Conservation (phyloP, 2,888 invertebrate genomes). For the Achlya flavicornis region DNA sequence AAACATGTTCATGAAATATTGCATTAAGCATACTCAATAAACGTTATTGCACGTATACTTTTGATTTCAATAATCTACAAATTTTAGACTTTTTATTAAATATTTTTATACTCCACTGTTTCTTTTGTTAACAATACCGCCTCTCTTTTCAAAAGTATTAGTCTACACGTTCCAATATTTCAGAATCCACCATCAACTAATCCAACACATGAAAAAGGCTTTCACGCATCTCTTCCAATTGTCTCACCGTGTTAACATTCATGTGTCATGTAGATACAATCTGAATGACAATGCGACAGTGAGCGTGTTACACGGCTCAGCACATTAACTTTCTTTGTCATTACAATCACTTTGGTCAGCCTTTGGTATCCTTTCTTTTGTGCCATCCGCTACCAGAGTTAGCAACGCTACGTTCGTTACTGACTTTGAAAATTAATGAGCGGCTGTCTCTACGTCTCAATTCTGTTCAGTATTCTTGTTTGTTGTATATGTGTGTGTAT, state of each 20-base stretch:
- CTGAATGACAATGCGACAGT: slow-evolving; percentile 61
- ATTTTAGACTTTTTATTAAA: too few relatives aligned
- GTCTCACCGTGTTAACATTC: slow-evolving; percentile 53
- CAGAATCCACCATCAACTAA: slow-evolving; percentile 43
- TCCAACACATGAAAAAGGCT: slow-evolving; percentile 52
- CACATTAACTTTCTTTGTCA: slow-evolving; percentile 48
- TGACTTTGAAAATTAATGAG: slow-evolving; percentile 79
- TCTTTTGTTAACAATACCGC: neutral
- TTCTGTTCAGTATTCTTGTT: slow-evolving; percentile 45
- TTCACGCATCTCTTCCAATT: slow-evolving; percentile 52
- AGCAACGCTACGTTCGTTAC: slow-evolving; percentile 53
- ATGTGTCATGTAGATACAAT: slow-evolving; percentile 56
- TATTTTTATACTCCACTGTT: too few relatives aligned
- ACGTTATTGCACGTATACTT: too few relatives aligned
- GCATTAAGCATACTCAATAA: too few relatives aligned
- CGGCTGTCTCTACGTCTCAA: slow-evolving; percentile 66
- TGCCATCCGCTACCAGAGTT: slow-evolving; percentile 52
- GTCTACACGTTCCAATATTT: slow-evolving; percentile 18
- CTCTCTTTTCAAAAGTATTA: neutral
- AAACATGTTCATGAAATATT: neutral
- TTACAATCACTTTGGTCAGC: slow-evolving; percentile 53
- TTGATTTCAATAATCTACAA: too few relatives aligned
- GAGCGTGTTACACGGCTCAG: slow-evolving; percentile 70
- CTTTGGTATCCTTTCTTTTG: slow-evolving; percentile 44
- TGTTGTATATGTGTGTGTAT: slow-evolving; percentile 37